These are phyloP conservation scores for Henricia sp. DNA, from an alignment of 53 echinoderm and acorn worm species.

Conservation along the genomic window DNA sequence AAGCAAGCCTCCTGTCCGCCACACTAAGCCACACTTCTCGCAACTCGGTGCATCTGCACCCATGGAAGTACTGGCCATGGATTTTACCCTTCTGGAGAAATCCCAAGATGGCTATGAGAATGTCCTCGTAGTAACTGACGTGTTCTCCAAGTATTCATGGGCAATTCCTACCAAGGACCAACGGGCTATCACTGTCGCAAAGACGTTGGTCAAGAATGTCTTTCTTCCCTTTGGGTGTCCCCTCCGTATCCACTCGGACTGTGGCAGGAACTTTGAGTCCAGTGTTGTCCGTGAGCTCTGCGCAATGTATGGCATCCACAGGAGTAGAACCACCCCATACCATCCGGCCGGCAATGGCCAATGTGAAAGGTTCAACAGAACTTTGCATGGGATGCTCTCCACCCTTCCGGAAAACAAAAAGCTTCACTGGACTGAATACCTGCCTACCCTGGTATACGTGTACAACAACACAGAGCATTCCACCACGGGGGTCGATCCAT, in stretches of 20 bases:
- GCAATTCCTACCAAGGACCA: conserved; percentile 36
- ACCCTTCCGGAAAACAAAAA: conserved; percentile 20
- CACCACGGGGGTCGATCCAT: conserved; percentile 19
- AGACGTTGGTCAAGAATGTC: conserved; percentile 9
- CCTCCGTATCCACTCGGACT: neutral
- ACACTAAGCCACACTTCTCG: conserved; percentile 9
- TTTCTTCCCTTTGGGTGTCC: conserved; percentile 19
- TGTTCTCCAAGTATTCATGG: conserved; percentile 33
- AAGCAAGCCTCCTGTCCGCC: conserved; percentile 30
- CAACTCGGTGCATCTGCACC: conserved; percentile 21
- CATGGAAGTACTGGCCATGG: conserved; percentile 34
- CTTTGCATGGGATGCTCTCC: conserved; percentile 12
- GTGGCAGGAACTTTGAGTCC: conserved; percentile 7
- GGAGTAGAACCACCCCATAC: conserved; percentile 6
- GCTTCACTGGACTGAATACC: conserved; percentile 12
- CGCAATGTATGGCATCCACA: conserved; percentile 11
- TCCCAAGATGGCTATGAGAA: conserved; percentile 12
- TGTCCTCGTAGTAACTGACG: conserved; percentile 16
- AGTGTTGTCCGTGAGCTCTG: conserved; percentile 32
- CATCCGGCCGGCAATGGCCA: too few relatives aligned
- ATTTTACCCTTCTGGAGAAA: conserved; percentile 34
- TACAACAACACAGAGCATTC: conserved; percentile 19
- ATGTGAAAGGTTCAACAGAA: too few relatives aligned
- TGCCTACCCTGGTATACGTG: conserved; percentile 10
- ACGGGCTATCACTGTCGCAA: conserved; percentile 20